Conservation (phyloP, 2,113 vertebrate genomes). For the Oncorhynchus tshawytscha region DNA sequence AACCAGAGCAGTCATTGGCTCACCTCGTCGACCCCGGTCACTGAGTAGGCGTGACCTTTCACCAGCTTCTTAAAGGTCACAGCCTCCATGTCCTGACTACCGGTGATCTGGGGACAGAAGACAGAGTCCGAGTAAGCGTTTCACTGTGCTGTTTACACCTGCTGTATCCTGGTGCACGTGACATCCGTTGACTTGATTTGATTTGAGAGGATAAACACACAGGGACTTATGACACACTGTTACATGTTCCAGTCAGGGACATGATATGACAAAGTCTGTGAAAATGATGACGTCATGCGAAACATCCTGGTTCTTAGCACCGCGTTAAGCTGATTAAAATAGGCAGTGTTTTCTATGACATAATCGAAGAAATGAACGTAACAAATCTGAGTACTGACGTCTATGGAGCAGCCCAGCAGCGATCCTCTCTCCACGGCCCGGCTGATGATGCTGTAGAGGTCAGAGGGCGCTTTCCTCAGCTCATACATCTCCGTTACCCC, state of each 20-base stretch:
- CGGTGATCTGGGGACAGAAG: constrained; percentile 76
- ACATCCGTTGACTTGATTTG: too few species aligned
- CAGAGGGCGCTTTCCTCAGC: constrained; percentile 76
- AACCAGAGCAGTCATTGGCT: constrained; percentile 20
- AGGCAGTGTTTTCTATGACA: too few species aligned
- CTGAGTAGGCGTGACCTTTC: constrained; percentile 93
- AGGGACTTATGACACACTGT: too few species aligned
- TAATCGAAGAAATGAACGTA: not conserved
- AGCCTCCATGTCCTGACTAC: constrained; percentile 81
- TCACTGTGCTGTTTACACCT: too few species aligned
- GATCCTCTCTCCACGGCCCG: constrained; percentile 89
- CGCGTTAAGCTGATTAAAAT: not conserved
- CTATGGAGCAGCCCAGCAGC: constrained; percentile 91
- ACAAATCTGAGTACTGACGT: constrained; percentile 73
- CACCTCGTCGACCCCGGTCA: constrained; percentile 87
- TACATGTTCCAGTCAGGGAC: too few species aligned
- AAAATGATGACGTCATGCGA: too few species aligned
- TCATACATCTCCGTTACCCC: constrained; percentile 92
- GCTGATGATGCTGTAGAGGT: constrained; percentile 84
- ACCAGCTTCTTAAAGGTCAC: constrained; percentile 95
- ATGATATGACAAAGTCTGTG: too few species aligned
- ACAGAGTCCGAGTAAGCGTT: not conserved
- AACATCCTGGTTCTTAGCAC: not conserved
- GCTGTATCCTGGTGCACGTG: too few species aligned
- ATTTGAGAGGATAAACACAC: too few species aligned